Evolutionary conservation across 2,888 invertebrate species (phyloP).

Genomic region (Yponomeuta sedellus): DNA sequence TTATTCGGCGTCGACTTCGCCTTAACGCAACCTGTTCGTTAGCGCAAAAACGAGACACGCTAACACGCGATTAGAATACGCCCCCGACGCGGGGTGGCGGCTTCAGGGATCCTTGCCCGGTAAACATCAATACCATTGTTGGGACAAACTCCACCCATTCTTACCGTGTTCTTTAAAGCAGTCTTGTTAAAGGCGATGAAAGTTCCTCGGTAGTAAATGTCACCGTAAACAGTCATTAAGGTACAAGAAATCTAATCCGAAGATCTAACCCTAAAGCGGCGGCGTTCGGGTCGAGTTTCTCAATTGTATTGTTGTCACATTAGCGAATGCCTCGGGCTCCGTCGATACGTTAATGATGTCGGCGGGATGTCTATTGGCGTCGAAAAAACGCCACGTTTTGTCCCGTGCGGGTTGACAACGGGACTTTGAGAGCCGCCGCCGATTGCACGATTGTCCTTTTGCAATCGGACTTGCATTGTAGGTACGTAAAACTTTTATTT

Average conservation of each 20-base stretch:
- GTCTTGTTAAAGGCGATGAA: background rate
- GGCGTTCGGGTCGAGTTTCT: constrained; percentile 25
- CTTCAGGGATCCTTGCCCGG: background rate
- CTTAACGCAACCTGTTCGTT: constrained; percentile 75
- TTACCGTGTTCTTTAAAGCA: constrained; percentile 21
- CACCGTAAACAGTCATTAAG: background rate
- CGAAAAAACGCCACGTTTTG: constrained; percentile 44
- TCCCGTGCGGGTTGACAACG: constrained; percentile 8
- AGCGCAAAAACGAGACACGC: constrained; percentile 73
- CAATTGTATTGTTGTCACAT: constrained; percentile 75
- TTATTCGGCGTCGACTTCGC: constrained; percentile 57
- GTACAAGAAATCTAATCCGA: background rate
- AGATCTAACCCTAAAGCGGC: constrained; percentile 8
- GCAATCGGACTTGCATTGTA: background rate
- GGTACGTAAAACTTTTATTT: background rate
- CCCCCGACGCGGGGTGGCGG: constrained; percentile 36
- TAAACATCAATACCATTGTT: background rate
- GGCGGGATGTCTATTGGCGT: constrained; percentile 61
- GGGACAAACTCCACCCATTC: background rate
- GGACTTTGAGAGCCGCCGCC: constrained; percentile 1
- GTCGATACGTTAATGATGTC: constrained; percentile 74
- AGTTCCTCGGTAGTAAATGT: background rate
- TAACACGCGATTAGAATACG: constrained; percentile 74
- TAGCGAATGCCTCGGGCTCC: constrained; percentile 68
- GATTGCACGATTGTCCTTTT: background rate